Percentiles rank a stretch among this genome's conserved stretches.
These are phyloP conservation scores for Ischnus inquisitorius DNA, from an alignment of 2,888 invertebrate genomes.

Conservation along the genomic window DNA sequence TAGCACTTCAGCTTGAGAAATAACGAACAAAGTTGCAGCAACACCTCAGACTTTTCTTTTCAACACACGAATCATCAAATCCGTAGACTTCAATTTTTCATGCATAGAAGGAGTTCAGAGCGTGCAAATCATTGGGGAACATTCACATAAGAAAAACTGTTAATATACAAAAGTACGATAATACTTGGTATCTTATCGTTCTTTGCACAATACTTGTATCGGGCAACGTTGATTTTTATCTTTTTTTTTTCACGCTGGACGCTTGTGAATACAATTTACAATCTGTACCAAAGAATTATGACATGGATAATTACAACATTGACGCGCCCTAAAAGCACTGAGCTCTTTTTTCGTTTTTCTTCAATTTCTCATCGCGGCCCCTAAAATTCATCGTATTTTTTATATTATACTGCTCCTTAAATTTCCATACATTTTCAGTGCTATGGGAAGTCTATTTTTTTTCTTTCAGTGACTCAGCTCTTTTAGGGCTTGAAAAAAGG, in stretches of 20 bases:
- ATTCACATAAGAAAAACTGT: background rate
- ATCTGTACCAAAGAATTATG: conserved; percentile 8
- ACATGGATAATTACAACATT: conserved; percentile 55
- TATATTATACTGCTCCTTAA: too few species aligned
- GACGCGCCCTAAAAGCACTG: conserved; percentile 69
- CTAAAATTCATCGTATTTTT: too few species aligned
- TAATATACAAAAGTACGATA: background rate
- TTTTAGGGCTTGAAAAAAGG: conserved; percentile 62
- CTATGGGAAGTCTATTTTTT: too few species aligned
- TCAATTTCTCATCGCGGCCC: background rate
- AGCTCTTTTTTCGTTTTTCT: conserved; percentile 38
- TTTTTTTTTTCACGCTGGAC: conserved; percentile 30
- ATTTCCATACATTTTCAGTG: too few species aligned
- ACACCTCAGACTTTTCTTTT: background rate
- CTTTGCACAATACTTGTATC: conserved; percentile 24
- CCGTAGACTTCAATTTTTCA: background rate
- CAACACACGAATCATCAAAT: background rate
- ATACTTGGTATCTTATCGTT: conserved; percentile 5
- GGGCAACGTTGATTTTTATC: background rate
- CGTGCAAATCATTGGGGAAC: conserved; percentile 31
- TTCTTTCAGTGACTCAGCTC: conserved; percentile 60
- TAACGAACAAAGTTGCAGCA: background rate
- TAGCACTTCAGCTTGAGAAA: too few species aligned
- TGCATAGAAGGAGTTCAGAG: conserved; percentile 12
- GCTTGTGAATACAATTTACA: conserved; percentile 29